These are phyloP conservation scores for Pemphredon lugubris DNA, from an alignment of 2,888 invertebrate species.

Conservation along the genomic window DNA sequence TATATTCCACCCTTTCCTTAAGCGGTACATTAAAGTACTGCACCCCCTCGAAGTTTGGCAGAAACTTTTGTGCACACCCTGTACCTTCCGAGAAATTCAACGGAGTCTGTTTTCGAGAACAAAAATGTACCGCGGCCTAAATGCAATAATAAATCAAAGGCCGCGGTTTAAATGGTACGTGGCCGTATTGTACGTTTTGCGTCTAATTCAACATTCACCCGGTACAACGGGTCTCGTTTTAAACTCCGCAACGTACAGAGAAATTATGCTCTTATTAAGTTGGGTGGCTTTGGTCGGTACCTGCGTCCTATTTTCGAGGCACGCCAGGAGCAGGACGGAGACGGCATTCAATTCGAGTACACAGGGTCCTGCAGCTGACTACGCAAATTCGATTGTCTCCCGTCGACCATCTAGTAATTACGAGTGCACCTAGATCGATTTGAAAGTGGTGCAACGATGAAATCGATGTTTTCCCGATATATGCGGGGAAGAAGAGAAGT, in stretches of 20 bases:
- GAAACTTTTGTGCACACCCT: no score
- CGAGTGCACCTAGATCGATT: conserved; percentile 52
- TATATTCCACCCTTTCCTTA: no score
- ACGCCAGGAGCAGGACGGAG: conserved; percentile 1
- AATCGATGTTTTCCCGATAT: conserved; percentile 10
- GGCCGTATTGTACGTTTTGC: neutral
- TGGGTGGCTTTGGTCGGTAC: conserved; percentile 19
- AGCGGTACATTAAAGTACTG: no score
- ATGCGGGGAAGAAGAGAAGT: conserved; percentile 11
- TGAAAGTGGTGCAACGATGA: conserved; percentile 23
- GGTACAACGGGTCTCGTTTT: neutral
- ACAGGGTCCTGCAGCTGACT: conserved; percentile 7
- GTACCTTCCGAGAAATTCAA: no score
- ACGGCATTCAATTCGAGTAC: conserved; percentile 32
- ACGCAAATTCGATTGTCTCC: conserved; percentile 66
- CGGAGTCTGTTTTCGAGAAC: no score
- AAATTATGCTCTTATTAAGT: conserved; percentile 50
- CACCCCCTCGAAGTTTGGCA: no score
- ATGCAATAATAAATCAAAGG: neutral
- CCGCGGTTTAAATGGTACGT: no score
- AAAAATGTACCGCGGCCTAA: no score
- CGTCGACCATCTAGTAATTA: conserved; percentile 62
- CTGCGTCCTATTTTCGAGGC: conserved; percentile 17
- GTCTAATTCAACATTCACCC: conserved; percentile 28
- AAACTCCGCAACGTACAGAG: conserved; percentile 3